phyloP scores from a whole-genome alignment of 1,140 invertebrate genomes.

The Alviniconcha marisindica region DNA sequence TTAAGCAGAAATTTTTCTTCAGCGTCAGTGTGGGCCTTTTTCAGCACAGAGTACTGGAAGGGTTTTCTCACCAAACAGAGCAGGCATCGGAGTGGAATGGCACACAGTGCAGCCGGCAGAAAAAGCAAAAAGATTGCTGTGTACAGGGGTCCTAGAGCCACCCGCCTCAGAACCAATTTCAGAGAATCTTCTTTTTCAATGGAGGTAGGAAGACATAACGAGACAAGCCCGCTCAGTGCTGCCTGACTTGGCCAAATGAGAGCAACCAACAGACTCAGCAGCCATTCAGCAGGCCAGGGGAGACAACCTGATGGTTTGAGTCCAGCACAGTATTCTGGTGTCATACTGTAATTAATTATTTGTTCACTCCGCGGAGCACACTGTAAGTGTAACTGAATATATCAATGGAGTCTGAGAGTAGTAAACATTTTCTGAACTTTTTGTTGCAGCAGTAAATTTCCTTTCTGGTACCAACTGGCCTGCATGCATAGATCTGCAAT shows the following conservation, averaged over 20 bases:
- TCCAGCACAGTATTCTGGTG: no score
- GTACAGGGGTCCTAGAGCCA: slow-evolving; percentile 46
- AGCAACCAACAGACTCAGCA: neutral
- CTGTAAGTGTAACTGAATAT: no score
- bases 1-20: neutral
- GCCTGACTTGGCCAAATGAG: slow-evolving; percentile 39
- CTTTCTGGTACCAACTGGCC: no score
- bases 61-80: slow-evolving; percentile 52
- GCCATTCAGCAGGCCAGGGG: neutral
- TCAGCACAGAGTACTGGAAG: slow-evolving; percentile 48
- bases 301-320: neutral
- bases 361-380: no score
- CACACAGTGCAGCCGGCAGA: slow-evolving; percentile 47
- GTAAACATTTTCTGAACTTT: no score
- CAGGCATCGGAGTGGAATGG: slow-evolving; percentile 51
- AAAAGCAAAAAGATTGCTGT: slow-evolving; percentile 44
- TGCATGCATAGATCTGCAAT: no score
- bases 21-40: slow-evolving; percentile 29
- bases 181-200: slow-evolving; percentile 44
- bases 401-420: no score
- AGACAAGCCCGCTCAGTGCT: slow-evolving; percentile 30
- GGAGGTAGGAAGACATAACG: slow-evolving; percentile 49
- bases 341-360: no score
- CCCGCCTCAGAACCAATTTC: slow-evolving; percentile 25
- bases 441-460: no score